These are phyloP conservation scores for Drosophila robusta DNA, from an alignment of 2,888 invertebrate genomes.

Conservation along the genomic window DNA sequence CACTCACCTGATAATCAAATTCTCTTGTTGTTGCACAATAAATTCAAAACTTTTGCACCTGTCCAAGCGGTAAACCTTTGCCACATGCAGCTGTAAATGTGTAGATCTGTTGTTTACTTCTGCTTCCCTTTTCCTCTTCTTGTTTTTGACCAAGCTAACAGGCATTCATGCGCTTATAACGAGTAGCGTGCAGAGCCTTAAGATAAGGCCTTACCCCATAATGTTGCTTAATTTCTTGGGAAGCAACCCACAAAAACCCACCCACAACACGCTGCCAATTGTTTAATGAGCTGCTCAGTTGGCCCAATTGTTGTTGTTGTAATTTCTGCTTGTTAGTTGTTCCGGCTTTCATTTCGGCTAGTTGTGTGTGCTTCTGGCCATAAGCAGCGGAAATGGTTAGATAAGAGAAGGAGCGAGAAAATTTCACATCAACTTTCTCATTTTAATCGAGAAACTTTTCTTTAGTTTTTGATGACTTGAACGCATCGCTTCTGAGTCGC, in stretches of 20 bases:
- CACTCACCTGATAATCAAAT: slow-evolving; percentile 54
- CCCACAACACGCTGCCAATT: slow-evolving; percentile 64
- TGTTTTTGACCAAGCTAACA: slow-evolving; percentile 37
- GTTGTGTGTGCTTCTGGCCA: slow-evolving; percentile 37
- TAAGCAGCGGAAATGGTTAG: slow-evolving; percentile 72
- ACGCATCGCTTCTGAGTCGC: slow-evolving; percentile 25
- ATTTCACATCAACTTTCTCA: slow-evolving; percentile 68
- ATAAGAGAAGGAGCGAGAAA: slow-evolving; percentile 50
- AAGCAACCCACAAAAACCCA: slow-evolving; percentile 22
- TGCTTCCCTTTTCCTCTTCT: background rate
- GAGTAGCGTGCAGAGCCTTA: slow-evolving; percentile 38
- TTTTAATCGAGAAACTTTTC: slow-evolving; percentile 78
- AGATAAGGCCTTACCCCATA: slow-evolving; percentile 53
- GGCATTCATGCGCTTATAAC: slow-evolving; percentile 52
- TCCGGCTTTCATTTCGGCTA: slow-evolving; percentile 24
- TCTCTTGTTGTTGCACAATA: slow-evolving; percentile 53
- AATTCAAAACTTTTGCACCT: slow-evolving; percentile 68
- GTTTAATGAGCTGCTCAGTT: slow-evolving; percentile 72
- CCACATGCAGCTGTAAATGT: slow-evolving; percentile 28
- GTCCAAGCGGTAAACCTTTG: slow-evolving; percentile 27
- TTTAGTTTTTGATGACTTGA: slow-evolving; percentile 37
- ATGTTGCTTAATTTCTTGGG: slow-evolving; percentile 63
- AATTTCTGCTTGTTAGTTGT: slow-evolving; percentile 36
- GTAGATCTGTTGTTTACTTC: slow-evolving; percentile 8
- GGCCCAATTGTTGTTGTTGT: slow-evolving; percentile 30